Base-by-base conservation (phyloP, 2,888 invertebrate genomes). In the Laspeyria flexula region DNA sequence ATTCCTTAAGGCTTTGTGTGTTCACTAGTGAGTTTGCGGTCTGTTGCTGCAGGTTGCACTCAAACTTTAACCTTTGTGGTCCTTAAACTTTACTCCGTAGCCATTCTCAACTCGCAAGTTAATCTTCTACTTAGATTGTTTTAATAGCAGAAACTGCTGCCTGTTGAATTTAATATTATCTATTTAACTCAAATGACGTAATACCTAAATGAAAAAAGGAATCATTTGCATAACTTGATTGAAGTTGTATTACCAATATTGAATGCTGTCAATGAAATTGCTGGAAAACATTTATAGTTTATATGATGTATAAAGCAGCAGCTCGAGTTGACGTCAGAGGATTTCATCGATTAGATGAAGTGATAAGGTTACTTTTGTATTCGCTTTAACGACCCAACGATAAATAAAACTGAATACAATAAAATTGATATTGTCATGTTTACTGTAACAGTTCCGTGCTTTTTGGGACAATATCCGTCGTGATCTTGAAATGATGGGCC, bases 21-120 rank as follows among this genome's bases (percentile, higher is more conserved):
- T 63, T 70, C 59, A 60, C 67, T 57, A 56, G 60, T 59, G 44
- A 76, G 74, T 71, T 79, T 74, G 79, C 72, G 77, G 78, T 79
- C 64, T 71, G 58, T 69, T 71, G 56, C 65, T 74, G 76, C 79
- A 77, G 71, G 72, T 71, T 79, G 78, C 78, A 77, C 67, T 69
- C 61, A 72, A 83, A 83, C 79, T 83, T 81, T 66, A 60, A 77
- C 79, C 79, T 83, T 79, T 79, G 79, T 76, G 73, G 79, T 77
- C 75, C 77, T 79, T 72, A 77, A 83, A 81, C 79, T 83, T 79
- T 70, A 75, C 71, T 75, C 71, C 69, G 60, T 65, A 73, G 63
- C 73, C 65, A 73, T 75, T 77, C 73, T 63, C 71, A 69, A 71
- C 71, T 75, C 63, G 60, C 69, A 71, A 79, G 73, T 77, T 80